A percentile compares a stretch with the other conserved stretches of the same genome.
phyloP scores from a whole-genome alignment of 2,797 vertebrate genomes.

The Alca torda region DNA sequence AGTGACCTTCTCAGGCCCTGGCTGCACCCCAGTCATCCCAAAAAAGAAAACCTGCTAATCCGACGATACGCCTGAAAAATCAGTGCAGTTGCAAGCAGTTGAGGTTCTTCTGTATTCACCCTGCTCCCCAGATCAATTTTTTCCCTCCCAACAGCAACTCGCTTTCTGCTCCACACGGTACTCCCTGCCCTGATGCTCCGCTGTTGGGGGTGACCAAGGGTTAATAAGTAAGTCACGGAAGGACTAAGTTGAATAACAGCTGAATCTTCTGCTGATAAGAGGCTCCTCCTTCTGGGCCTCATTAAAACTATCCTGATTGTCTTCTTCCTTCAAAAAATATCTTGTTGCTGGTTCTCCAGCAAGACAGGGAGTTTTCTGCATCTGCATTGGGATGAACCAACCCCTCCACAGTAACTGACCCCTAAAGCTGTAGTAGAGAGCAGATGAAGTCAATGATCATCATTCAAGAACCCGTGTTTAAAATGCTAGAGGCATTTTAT shows the following conservation, averaged over 20 bases:
- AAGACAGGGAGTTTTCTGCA: not conserved
- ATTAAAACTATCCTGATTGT: not conserved
- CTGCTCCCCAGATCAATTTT: not conserved
- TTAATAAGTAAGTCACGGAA: not conserved
- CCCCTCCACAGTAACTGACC: not conserved
- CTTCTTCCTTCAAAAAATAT: not conserved
- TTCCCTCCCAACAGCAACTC: not conserved
- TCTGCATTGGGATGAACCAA: not conserved
- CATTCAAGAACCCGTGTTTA: accelerated
- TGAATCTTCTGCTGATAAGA: not conserved
- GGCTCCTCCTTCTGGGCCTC: not conserved
- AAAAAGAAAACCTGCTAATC: not conserved
- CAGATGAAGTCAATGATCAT: not conserved
- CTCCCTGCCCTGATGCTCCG: not conserved
- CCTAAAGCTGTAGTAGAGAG: not conserved
- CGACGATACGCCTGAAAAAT: not conserved
- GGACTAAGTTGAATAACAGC: not conserved
- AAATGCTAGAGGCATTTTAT: not conserved
- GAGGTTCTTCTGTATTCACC: not conserved
- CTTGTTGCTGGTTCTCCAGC: not conserved
- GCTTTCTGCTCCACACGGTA: not conserved
- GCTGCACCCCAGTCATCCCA: no score
- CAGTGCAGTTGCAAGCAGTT: not conserved
- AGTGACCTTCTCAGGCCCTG: not conserved
- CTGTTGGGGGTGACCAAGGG: not conserved